Conservation (phyloP, 2,888 invertebrate genomes). For the Archaeoteleia sp. region DNA sequence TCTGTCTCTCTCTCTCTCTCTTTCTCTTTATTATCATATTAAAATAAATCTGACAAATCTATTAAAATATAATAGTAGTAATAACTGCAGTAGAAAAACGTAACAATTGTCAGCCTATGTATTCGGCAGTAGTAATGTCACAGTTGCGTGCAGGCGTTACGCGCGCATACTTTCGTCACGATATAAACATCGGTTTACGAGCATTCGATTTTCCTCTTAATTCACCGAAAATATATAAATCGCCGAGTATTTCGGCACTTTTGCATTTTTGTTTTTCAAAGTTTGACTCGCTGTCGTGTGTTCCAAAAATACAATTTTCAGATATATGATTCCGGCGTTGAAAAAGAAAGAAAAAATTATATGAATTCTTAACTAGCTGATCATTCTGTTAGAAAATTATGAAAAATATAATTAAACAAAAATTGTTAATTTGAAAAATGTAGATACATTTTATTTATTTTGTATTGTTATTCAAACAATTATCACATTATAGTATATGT, state of each 20-base stretch:
- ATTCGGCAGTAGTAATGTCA: conserved; percentile 1
- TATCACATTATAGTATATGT: no score
- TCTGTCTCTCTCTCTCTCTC: no score
- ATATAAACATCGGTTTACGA: conserved; percentile 14
- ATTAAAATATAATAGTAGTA: background rate
- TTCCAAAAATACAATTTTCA: conserved; percentile 40
- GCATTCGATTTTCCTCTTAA: conserved; percentile 9
- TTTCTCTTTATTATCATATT: no score
- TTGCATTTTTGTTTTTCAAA: conserved; percentile 35
- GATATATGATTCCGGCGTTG: conserved; percentile 25
- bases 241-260: conserved; percentile 31
- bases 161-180: background rate
- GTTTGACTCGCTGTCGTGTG: conserved; percentile 23
- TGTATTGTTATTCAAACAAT: no score
- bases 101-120: conserved; percentile 15
- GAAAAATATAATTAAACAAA: no score
- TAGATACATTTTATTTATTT: no score
- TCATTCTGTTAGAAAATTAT: no score
- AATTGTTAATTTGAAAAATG: no score
- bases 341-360: conserved; percentile 9
- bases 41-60: background rate
- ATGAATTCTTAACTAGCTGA: no score
- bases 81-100: conserved; percentile 7
- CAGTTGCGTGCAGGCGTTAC: conserved; percentile 8
- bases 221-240: conserved; percentile 24